phyloP scores from a whole-genome alignment of 2,797 vertebrate species.

The Lithobates pipiens region DNA sequence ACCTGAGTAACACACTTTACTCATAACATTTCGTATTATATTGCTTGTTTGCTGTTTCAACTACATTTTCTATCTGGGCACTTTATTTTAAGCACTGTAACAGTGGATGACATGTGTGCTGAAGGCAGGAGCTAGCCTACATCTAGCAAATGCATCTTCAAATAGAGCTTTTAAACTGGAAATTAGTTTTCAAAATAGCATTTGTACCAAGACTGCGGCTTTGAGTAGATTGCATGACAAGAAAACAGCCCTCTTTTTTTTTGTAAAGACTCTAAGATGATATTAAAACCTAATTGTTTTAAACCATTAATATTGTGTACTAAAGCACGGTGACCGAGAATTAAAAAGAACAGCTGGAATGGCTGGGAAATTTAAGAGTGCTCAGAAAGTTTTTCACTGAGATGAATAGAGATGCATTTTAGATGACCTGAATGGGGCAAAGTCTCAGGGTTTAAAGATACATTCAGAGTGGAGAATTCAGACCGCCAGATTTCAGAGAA shows the following conservation, averaged over 20 bases:
- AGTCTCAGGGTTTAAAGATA: background rate
- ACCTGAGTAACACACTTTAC: slow-evolving; percentile 95
- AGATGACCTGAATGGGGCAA: background rate
- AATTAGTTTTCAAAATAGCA: slow-evolving; percentile 83
- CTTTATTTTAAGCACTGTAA: slow-evolving; percentile 92
- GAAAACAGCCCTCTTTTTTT: background rate
- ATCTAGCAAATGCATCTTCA: slow-evolving; percentile 83
- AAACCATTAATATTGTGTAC: slow-evolving; percentile 48
- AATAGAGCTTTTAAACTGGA: slow-evolving; percentile 81
- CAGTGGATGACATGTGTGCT: slow-evolving; percentile 91
- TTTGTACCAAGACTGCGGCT: slow-evolving; percentile 69
- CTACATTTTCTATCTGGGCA: slow-evolving; percentile 84
- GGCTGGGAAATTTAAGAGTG: background rate
- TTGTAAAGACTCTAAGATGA: slow-evolving; percentile 21
- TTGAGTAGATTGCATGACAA: slow-evolving; percentile 53
- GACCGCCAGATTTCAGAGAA: too few species aligned
- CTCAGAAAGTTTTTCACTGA: background rate
- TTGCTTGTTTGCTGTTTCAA: slow-evolving; percentile 91
- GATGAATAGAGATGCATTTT: background rate
- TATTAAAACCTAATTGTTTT: slow-evolving; percentile 48
- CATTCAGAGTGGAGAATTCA: too few species aligned
- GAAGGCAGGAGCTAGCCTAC: slow-evolving; percentile 80
- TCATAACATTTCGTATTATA: slow-evolving; percentile 90
- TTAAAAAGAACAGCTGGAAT: background rate
- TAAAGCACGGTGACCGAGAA: background rate